Percentiles rank a stretch among this genome's conserved stretches.
Conservation (phyloP, 2,797 vertebrate species). For the Argyrosomus regius region DNA sequence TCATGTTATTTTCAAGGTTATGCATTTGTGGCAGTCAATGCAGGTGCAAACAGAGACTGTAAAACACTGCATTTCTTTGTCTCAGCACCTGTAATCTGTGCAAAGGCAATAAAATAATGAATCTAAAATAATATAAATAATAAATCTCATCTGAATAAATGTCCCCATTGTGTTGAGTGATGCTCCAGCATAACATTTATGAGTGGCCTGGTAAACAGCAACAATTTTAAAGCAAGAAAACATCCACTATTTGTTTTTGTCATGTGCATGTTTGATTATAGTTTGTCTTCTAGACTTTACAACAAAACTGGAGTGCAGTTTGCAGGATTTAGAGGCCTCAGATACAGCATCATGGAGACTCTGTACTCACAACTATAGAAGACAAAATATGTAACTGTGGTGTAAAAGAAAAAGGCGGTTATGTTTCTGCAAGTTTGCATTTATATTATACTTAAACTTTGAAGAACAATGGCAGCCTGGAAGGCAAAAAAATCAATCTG, state of each 20-base stretch:
- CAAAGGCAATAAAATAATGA: too few species aligned
- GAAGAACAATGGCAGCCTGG: too few species aligned
- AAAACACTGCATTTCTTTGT: too few species aligned
- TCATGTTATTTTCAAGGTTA: neutral
- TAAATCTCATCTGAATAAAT: neutral
- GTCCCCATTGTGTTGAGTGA: neutral
- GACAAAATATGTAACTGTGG: too few species aligned
- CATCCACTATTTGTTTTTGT: neutral
- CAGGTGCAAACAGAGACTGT: neutral
- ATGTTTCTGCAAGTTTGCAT: too few species aligned
- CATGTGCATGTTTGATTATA: neutral
- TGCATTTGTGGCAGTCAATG: neutral
- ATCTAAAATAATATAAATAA: too few species aligned
- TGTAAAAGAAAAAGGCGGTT: too few species aligned
- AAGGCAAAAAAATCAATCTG: neutral
- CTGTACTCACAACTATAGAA: neutral
- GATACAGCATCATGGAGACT: neutral
- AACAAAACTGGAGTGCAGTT: neutral
- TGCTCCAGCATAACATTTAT: neutral
- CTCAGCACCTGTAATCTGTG: too few species aligned
- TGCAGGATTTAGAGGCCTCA: neutral
- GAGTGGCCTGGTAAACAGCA: neutral
- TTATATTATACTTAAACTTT: too few species aligned
- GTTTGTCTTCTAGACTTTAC: neutral
- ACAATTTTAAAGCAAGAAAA: neutral